Evolutionary conservation across 2,113 vertebrate genomes (phyloP).

Genomic region (Todiramphus saurophagus): DNA sequence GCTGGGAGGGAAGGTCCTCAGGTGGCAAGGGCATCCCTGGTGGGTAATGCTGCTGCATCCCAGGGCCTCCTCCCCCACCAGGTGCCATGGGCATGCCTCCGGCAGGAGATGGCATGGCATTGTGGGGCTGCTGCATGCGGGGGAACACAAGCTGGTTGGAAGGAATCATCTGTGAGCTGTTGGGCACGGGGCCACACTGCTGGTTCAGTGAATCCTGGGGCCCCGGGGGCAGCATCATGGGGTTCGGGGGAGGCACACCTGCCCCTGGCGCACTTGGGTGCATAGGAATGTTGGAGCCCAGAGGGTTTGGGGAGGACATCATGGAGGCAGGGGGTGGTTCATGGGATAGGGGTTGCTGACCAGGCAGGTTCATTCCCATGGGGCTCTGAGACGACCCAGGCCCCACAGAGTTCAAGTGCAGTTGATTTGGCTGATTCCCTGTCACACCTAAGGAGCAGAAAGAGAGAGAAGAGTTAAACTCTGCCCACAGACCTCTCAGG

Average conservation of each 20-base stretch:
- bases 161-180: constrained; percentile 85
- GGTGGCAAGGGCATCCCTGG: constrained; percentile 79
- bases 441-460: constrained; percentile 76
- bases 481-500: background rate
- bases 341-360: constrained; percentile 88
- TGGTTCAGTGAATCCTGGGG: constrained; percentile 81
- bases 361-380: constrained; percentile 86
- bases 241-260: constrained; percentile 70
- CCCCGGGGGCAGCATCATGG: constrained; percentile 77
- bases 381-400: constrained; percentile 88
- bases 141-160: constrained; percentile 85
- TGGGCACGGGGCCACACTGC: constrained; percentile 77
- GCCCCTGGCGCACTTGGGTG: constrained; percentile 82
- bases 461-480: background rate
- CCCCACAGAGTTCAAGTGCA: constrained; percentile 86
- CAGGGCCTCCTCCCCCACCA: constrained; percentile 47
- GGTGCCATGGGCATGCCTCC: constrained; percentile 63
- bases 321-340: constrained; percentile 82
- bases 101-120: constrained; percentile 54
- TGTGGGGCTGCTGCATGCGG: constrained; percentile 81
- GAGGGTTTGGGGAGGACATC: constrained; percentile 87
- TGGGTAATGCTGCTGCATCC: constrained; percentile 76
- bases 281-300: constrained; percentile 85
- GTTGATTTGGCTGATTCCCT: constrained; percentile 81
- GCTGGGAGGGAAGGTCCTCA: constrained; percentile 83